Base-by-base conservation (phyloP, 1,140 invertebrate species). In the Armadillidium nasatum region DNA sequence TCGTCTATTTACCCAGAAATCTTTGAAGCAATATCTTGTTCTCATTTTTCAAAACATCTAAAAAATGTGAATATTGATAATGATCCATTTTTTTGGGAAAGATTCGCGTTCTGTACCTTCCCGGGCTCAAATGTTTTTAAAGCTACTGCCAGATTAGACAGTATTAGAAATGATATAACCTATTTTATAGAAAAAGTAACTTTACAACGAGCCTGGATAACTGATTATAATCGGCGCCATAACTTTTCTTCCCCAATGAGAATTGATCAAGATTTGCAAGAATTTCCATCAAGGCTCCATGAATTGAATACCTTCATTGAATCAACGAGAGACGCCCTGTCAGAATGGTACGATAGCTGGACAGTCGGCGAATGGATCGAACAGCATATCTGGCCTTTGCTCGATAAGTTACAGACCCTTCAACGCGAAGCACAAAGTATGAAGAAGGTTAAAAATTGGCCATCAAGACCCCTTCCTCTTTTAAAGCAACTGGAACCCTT, bases 351-450 rank as follows among this genome's bases (percentile, higher is more conserved):
- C 81, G 92, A 93, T 81, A 87, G 89, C 78, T 91, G 88, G 81
- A 93, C 91, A 0, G 87, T 92, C 70, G 84, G 88, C 0, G 92
- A 93, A 82, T 93, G 92, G 89, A 86, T 93, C 33, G 91, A 93
- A 83, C 89, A 89, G 44, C 88, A 88, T 71, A 82, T 90, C 10
- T 85, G 84, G 75, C 89, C 89, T 13, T 80, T 88, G 21, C 85
- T 89, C 44, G 83, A 87, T 10, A 86, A 87, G 82, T 78, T 90
- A 67, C 87, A 87, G 69, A 80, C 84, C 23, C 82, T 90, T n/a
- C 86, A 86, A 82, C 84, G 86, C 44, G 86, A 88, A 22, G 87
- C 87, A n/a, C 84, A 85, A 15, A 84, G 84, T 46, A 83, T 90
- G 19, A 86, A 89, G 73, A 82, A 84, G 11, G 85, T 83, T 73